Evolutionary conservation across 2,888 invertebrate species (phyloP), one percentile per base, ranked within the genome.

Genomic region (Therioaphis trifolii): DNA sequence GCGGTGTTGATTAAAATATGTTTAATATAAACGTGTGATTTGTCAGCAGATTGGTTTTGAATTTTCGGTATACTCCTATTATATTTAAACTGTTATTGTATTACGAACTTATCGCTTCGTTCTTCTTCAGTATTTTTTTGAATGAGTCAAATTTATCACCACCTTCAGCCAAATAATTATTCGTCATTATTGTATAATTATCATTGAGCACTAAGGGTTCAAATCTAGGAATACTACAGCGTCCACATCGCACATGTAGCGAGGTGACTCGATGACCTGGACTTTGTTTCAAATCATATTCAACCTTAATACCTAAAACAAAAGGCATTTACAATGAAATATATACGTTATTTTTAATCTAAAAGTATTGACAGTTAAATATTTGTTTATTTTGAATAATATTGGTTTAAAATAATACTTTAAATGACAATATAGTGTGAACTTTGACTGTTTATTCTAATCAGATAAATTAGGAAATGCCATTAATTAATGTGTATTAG

Each of bases 81-180:
- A 18, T 12, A 24, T 61, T 27, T 61, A 11, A 4, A 27, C 14
- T 4, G 14, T 27, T 61, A 4, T 61, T 11, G 24, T 61, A 24
- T 61, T 35, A 52, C 78, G 12, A 18, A 78, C 61, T 18, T 21
- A 49, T 2, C 12, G 4, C 2, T 63, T 63, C 4, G 2, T 29
- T 27, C 49, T 49, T 27, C 27, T 29, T 71, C 14, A 71, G 0
- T 12, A 0, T 15, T 12, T 79, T 55, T 24, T 15, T 21, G 18
- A 80, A 80, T 4, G 24, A 4, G 0, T 14, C 15, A 43, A 49
- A 94, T 0, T 93, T 93, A 88, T 96, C 95, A 0, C 96, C 96
- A 0, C 95, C 96, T 58, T 89, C 89, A 0, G 91, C 89, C 80
- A 96, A 87, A 88, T 93, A 96, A 40, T 91, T 90, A 0, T 92